Evolutionary conservation across 2,888 invertebrate genomes (phyloP).

Genomic region (Lymantria dispar): DNA sequence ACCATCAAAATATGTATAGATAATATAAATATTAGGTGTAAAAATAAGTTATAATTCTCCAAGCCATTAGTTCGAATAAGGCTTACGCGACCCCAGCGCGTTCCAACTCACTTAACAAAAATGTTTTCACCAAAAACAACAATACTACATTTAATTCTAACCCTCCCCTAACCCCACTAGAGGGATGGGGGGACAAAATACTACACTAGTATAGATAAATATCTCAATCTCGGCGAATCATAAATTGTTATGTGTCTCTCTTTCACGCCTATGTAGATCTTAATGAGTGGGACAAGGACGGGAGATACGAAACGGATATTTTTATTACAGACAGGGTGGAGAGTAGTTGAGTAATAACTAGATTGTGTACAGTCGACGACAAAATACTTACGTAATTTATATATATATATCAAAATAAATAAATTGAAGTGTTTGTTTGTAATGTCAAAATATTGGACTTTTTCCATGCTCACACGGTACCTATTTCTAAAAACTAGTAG

Average conservation of each 20-base stretch:
- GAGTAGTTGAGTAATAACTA: constrained; percentile 34
- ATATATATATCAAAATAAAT: not conserved
- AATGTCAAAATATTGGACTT: no score
- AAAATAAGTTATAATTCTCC: not conserved
- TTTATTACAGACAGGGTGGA: constrained; percentile 36
- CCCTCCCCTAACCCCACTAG: constrained; percentile 10
- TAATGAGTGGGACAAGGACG: constrained; percentile 14
- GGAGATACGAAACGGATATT: constrained; percentile 34
- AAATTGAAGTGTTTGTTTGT: no score
- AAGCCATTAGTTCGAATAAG: constrained; percentile 1
- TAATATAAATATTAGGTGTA: not conserved
- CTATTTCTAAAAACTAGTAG: no score
- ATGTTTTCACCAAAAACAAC: constrained; percentile 28
- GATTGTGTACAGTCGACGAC: constrained; percentile 24
- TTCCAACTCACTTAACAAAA: constrained; percentile 28
- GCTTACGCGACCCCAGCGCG: constrained; percentile 5
- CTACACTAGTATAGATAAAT: constrained; percentile 39
- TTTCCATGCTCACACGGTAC: no score
- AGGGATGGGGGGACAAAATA: constrained; percentile 15
- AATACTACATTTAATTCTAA: constrained; percentile 15
- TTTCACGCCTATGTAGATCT: constrained; percentile 7
- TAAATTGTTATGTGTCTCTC: constrained; percentile 32
- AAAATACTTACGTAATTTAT: not conserved
- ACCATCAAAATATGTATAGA: not conserved
- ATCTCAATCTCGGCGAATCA: constrained; percentile 35